A percentile compares a stretch with the other conserved stretches of the same genome.
Conservation (phyloP, 2,797 vertebrate genomes). For the Zenarchopterus dispar region DNA sequence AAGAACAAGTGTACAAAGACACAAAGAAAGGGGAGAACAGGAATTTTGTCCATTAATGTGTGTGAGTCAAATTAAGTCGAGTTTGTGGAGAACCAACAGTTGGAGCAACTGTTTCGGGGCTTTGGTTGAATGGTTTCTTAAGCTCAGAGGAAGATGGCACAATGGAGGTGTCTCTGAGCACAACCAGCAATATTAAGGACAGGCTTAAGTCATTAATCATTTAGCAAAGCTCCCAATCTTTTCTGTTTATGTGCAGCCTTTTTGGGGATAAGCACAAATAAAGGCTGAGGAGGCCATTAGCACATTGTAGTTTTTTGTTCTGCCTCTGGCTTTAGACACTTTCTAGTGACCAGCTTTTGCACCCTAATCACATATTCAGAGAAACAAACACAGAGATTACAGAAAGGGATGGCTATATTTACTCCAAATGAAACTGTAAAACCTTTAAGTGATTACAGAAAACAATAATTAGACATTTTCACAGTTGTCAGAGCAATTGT, state of each 20-base stretch:
- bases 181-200: not conserved
- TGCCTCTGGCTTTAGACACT: not conserved
- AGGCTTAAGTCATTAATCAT: slow-evolving; percentile 1
- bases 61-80: slow-evolving; percentile 5
- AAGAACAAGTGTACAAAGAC: slow-evolving; percentile 6
- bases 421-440: not conserved
- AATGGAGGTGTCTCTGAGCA: slow-evolving; percentile 16
- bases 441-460: not conserved
- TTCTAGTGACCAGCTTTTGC: not conserved
- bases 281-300: not conserved
- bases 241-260: not conserved
- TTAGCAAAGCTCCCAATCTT: not conserved
- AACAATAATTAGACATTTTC: not conserved
- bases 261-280: slow-evolving; percentile 8
- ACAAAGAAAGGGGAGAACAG: not conserved
- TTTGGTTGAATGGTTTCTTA: slow-evolving; percentile 21
- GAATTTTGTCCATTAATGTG: not conserved
- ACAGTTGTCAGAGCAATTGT: not conserved
- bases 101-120: slow-evolving; percentile 2
- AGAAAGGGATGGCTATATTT: not conserved
- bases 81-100: slow-evolving; percentile 13
- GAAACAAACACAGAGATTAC: slow-evolving; percentile 3
- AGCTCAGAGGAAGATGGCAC: slow-evolving; percentile 7
- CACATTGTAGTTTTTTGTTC: not conserved
- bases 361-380: not conserved